Evolutionary conservation across 2,113 vertebrate genomes (phyloP).

Genomic region (Chamaetylas fuelleborni): DNA sequence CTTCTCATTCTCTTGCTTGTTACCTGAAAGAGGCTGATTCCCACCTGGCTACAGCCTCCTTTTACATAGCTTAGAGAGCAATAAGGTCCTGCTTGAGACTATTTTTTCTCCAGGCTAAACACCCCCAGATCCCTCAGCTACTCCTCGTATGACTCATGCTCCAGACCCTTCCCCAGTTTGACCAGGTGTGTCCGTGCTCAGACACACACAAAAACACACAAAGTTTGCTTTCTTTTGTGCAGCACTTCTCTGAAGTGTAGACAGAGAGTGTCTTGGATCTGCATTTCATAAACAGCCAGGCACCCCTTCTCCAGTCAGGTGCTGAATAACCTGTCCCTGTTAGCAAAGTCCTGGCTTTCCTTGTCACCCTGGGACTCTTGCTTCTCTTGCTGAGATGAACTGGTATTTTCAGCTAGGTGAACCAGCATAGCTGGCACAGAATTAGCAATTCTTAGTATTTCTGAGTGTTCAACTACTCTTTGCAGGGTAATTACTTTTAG

Average conservation of each 20-base stretch:
- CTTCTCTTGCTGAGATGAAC: background rate
- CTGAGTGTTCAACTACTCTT: background rate
- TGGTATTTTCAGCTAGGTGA: background rate
- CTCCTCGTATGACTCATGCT: background rate
- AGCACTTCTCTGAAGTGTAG: background rate
- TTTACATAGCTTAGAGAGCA: background rate
- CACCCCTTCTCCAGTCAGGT: background rate
- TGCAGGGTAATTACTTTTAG: slow-evolving; percentile 11
- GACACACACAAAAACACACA: too few species aligned
- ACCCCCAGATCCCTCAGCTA: background rate
- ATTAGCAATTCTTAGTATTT: slow-evolving; percentile 11
- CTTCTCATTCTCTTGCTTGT: background rate
- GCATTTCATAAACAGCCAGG: background rate
- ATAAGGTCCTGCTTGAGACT: background rate
- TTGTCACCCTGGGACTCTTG: rapidly evolving
- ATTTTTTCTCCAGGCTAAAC: background rate
- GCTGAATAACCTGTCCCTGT: background rate
- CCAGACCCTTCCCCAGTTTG: background rate
- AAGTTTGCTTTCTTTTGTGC: background rate
- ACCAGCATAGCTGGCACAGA: background rate
- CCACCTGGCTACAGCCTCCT: background rate
- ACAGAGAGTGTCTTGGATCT: background rate
- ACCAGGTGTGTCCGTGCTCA: too few species aligned
- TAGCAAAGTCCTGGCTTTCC: background rate
- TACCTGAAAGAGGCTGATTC: background rate